phyloP scores from a whole-genome alignment of 2,888 invertebrate genomes.

The Chrysolina haemoptera region DNA sequence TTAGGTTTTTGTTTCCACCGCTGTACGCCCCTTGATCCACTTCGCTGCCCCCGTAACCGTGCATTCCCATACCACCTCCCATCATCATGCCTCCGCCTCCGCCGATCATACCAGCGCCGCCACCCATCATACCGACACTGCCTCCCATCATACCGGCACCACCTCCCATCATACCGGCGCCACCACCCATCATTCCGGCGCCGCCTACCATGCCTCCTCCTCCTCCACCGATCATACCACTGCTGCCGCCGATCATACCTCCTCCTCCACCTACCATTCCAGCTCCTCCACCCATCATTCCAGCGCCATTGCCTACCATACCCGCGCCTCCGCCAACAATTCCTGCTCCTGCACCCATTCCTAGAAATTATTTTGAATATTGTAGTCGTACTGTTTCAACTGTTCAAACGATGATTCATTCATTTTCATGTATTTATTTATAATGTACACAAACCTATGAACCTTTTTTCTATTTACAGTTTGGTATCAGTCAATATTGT shows the following conservation, averaged over 20 bases:
- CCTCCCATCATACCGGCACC: conserved; percentile 49
- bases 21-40: conserved; percentile 44
- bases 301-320: conserved; percentile 59
- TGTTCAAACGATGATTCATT: too few species aligned
- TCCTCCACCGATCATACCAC: conserved; percentile 42
- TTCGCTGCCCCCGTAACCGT: conserved; percentile 45
- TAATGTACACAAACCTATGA: too few species aligned
- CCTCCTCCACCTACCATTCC: conserved; percentile 49
- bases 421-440: too few species aligned
- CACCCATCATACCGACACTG: conserved; percentile 58
- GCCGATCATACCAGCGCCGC: conserved; percentile 39
- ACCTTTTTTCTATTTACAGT: too few species aligned
- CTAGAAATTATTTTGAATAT: neutral
- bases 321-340: conserved; percentile 45
- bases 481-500: too few species aligned
- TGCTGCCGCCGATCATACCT: conserved; percentile 44
- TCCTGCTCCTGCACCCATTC: conserved; percentile 35
- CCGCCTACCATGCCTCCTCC: conserved; percentile 39
- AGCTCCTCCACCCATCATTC: conserved; percentile 49
- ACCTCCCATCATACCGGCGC: conserved; percentile 50
- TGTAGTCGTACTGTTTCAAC: too few species aligned
- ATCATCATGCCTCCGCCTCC: conserved; percentile 60
- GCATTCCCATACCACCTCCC: conserved; percentile 37
- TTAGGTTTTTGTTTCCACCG: conserved; percentile 48
- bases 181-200: conserved; percentile 29